Conservation (phyloP, 2,797 vertebrate species). For the Siniperca scherzeri region DNA sequence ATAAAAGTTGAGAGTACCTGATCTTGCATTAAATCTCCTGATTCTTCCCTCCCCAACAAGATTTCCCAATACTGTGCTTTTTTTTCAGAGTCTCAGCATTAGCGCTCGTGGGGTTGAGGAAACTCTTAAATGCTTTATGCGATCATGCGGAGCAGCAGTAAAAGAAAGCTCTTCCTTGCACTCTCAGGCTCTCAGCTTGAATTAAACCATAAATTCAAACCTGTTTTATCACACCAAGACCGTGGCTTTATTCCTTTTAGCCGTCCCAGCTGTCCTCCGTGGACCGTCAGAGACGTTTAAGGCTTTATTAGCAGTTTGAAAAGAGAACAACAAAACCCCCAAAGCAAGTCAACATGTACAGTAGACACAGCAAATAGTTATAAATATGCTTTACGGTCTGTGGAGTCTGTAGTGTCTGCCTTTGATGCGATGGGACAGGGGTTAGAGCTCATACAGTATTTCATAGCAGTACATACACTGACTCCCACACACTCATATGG, state of each 20-base stretch:
- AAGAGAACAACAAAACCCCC: slow-evolving; percentile 34
- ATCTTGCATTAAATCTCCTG: slow-evolving; percentile 25
- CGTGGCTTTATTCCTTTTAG: slow-evolving; percentile 4
- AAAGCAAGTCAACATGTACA: slow-evolving; percentile 26
- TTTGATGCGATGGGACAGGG: slow-evolving; percentile 7
- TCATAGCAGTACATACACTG: slow-evolving; percentile 14
- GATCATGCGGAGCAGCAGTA: slow-evolving; percentile 60
- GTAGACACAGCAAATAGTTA: slow-evolving; percentile 27
- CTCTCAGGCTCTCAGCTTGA: slow-evolving; percentile 56
- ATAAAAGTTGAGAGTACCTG: slow-evolving; percentile 43
- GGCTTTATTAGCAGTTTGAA: slow-evolving; percentile 35
- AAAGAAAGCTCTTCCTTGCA: slow-evolving; percentile 55
- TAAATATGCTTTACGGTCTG: slow-evolving; percentile 48
- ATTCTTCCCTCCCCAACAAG: slow-evolving; percentile 7
- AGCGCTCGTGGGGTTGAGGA: slow-evolving; percentile 45
- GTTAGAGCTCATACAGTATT: slow-evolving; percentile 22
- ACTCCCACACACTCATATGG: slow-evolving; percentile 15
- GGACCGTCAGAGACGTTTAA: slow-evolving; percentile 23
- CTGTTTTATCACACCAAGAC: slow-evolving; percentile 39
- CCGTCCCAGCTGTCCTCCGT: slow-evolving; percentile 45
- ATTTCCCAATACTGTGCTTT: slow-evolving; percentile 26
- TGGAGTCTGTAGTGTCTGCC: slow-evolving; percentile 20
- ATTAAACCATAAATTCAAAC: slow-evolving; percentile 68
- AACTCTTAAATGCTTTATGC: slow-evolving; percentile 76
- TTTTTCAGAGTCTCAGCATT: slow-evolving; percentile 54